Conservation (phyloP, 2,113 vertebrate species). For the Nibea coibor region DNA sequence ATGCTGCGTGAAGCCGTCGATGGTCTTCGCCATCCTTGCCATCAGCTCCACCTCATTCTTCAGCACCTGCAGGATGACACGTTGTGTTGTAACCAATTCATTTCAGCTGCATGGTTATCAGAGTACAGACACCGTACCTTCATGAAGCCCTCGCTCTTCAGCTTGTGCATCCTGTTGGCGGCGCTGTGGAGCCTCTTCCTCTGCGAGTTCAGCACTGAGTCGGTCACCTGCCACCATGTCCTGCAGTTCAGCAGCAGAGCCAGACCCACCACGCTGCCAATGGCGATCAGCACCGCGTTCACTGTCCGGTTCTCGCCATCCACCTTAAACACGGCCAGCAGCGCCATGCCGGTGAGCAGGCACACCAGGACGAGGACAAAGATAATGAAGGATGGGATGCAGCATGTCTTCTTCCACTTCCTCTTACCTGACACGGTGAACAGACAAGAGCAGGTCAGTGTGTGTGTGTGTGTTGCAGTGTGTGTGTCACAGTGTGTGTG, state of each 20-base stretch:
- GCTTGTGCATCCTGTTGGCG: conserved; percentile 92
- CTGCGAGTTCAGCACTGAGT: conserved; percentile 95
- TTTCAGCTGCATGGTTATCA: too few species aligned
- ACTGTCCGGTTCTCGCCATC: conserved; percentile 88
- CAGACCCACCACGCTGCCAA: conserved; percentile 89
- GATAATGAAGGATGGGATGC: conserved; percentile 94
- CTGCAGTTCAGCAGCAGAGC: conserved; percentile 93
- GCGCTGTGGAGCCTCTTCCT: conserved; percentile 94
- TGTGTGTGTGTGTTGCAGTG: neutral
- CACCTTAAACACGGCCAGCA: conserved; percentile 90
- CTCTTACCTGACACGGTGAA: conserved; percentile 84
- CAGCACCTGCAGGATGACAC: conserved; percentile 85
- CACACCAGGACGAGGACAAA: conserved; percentile 90
- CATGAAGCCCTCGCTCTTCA: conserved; percentile 99
- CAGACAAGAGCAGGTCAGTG: neutral
- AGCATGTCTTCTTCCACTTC: conserved; percentile 98
- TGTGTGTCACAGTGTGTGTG: too few species aligned
- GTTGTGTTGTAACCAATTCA: too few species aligned
- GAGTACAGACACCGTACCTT: conserved; percentile 83
- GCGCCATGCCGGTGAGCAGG: conserved; percentile 86
- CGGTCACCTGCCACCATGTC: conserved; percentile 97
- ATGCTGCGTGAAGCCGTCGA: conserved; percentile 97
- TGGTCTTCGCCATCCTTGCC: conserved; percentile 97
- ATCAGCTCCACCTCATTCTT: conserved; percentile 98
- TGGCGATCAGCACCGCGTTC: conserved; percentile 88